Percentiles rank a stretch among this genome's conserved stretches.
phyloP scores from a whole-genome alignment of 2,113 vertebrate genomes.

The Phaethornis superciliosus region DNA sequence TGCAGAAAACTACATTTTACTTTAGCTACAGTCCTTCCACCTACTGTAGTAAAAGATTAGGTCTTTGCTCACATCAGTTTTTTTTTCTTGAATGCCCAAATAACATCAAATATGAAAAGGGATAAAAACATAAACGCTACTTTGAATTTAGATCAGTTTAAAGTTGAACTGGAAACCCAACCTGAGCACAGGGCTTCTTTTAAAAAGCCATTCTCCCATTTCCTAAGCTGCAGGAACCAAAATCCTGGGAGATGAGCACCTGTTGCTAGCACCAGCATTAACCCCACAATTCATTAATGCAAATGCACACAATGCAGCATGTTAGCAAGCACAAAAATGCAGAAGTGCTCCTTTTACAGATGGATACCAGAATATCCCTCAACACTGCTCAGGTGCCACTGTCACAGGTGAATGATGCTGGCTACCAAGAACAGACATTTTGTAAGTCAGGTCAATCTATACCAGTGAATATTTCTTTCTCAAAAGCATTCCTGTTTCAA shows the following conservation, averaged over 20 bases:
- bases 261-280: background rate
- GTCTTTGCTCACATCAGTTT: background rate
- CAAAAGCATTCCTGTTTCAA: background rate
- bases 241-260: background rate
- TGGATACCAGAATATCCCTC: background rate
- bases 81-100: background rate
- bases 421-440: background rate
- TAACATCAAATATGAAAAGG: background rate
- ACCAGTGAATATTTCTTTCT: background rate
- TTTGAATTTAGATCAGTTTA: background rate
- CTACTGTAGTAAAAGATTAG: background rate
- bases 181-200: background rate
- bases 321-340: background rate
- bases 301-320: background rate
- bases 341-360: background rate
- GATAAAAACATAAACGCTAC: background rate
- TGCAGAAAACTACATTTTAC: background rate
- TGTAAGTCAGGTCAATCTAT: background rate
- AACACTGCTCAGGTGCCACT: background rate
- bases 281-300: background rate
- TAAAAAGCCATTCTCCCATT: background rate
- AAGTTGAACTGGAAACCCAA: background rate
- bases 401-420: fast-evolving
- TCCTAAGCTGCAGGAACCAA: background rate
- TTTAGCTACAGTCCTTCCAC: background rate